Base-by-base conservation (phyloP, 2,113 vertebrate species). In the Mesocricetus auratus region DNA sequence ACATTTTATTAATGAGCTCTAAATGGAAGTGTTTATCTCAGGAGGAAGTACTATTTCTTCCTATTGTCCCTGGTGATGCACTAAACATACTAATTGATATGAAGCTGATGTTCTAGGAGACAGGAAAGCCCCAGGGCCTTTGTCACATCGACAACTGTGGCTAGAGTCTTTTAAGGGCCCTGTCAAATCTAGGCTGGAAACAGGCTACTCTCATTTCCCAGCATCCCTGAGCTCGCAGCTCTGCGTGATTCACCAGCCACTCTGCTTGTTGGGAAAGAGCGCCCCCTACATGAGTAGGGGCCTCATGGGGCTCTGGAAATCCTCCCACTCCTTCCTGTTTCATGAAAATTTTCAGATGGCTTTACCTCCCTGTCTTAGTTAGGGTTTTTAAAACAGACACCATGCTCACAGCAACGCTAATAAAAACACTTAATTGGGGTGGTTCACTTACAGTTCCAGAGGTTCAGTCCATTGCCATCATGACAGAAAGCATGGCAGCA, bases 1-100 rank as follows among this genome's bases (percentile, higher is more conserved):
- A 33, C 58, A 5, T 89, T 94, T 98, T 96, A 97, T 96, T 98
- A 98, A 98, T 62, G 91, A 98, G 79, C 87, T 96, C 90, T 97
- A 97, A 96, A 94, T 95, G 92, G 69, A 96, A 94, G 83, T 89
- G 90, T 97, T 97, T 93, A 97, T 96, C 96, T 97, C 7, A 86
- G 92, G 94, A 92, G 97, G 92, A 97, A 95, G 31, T 0, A 0
- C 77, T 78, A 42, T 66, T 89, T 93, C 96, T 98, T 96, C 0
- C 0, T 75, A 36, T 58, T 0, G 1, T 94, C 39, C 62, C 26
- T 39, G 3, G 68, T 66, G 97, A 79, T 93, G 56, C 74, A 94
- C 75, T 92, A 95, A 97, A 94, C 77, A 64, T 68, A 39, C 73
- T 97, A 97, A 94, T 89, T 93, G 91, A 90, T 90, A 93, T 2